A percentile compares a stretch with the other conserved stretches of the same genome.
These are phyloP conservation scores for Crossaster papposus DNA, from an alignment of 53 echinoderm and acorn worm species.

Conservation along the genomic window DNA sequence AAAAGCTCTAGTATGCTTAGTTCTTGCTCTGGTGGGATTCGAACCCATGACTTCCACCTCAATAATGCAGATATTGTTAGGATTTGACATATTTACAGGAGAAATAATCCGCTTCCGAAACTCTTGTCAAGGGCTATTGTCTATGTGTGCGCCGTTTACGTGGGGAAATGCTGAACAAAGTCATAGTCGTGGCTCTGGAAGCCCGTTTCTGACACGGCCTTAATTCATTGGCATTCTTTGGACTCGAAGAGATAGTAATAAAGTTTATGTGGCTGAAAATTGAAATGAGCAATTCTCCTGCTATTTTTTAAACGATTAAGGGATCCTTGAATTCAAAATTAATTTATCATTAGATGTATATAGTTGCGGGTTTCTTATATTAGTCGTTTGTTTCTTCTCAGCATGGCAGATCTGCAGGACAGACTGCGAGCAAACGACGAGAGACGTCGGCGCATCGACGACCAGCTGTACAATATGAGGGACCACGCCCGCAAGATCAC, in stretches of 20 bases:
- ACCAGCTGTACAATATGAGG: slow-evolving; percentile 72
- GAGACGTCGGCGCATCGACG: slow-evolving; percentile 73
- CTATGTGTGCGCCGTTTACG: too few species aligned
- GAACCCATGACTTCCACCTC: neutral
- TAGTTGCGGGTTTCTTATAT: neutral
- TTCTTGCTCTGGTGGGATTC: neutral
- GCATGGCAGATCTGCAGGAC: slow-evolving; percentile 83
- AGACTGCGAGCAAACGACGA: slow-evolving; percentile 77
- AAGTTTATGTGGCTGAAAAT: neutral
- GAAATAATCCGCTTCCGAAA: too few species aligned
- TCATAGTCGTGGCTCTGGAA: too few species aligned
- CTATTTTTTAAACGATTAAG: neutral
- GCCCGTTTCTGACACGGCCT: too few species aligned
- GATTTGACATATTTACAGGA: neutral
- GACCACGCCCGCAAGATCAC: slow-evolving; percentile 63
- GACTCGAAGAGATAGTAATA: too few species aligned
- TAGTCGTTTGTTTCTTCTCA: slow-evolving; percentile 3
- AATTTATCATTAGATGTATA: neutral
- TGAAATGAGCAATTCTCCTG: neutral
- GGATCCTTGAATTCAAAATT: neutral
- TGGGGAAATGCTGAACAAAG: too few species aligned
- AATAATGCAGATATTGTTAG: neutral
- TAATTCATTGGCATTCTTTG: too few species aligned
- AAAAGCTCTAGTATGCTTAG: too few species aligned
- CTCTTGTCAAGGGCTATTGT: too few species aligned